Conservation (phyloP, 2,797 vertebrate species). For the Danio tinwini region DNA sequence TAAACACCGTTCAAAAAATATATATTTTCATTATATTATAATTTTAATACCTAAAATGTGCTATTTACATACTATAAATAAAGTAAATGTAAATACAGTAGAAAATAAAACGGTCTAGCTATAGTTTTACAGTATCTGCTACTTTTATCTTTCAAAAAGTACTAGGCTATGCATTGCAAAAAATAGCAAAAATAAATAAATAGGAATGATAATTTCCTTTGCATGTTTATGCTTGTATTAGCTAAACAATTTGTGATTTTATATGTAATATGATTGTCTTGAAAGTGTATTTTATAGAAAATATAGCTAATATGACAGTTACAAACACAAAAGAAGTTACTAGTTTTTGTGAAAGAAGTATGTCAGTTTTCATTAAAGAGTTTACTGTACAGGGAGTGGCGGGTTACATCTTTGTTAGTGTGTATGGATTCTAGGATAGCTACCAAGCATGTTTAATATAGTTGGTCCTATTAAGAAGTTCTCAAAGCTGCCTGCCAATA, state of each 20-base stretch:
- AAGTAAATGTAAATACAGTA: not conserved
- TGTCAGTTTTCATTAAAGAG: not conserved
- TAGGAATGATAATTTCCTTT: too few species aligned
- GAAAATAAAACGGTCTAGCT: not conserved
- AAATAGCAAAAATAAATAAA: not conserved
- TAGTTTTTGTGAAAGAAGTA: not conserved
- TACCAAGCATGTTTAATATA: conserved; percentile 75
- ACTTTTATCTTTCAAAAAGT: not conserved
- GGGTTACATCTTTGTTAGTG: conserved; percentile 54
- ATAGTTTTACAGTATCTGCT: not conserved
- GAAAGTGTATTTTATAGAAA: not conserved
- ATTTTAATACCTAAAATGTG: too few species aligned
- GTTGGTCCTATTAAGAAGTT: conserved; percentile 77
- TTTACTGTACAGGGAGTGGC: conserved; percentile 38
- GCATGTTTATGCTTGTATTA: too few species aligned
- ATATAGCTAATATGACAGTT: not conserved
- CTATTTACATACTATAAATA: too few species aligned
- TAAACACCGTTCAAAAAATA: too few species aligned
- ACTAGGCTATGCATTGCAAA: not conserved
- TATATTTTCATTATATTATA: too few species aligned
- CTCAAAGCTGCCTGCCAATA: conserved; percentile 71
- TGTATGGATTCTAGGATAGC: conserved; percentile 71
- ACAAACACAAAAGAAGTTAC: not conserved
- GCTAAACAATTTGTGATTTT: too few species aligned
- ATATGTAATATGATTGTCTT: too few species aligned